Evolutionary conservation across 2,113 vertebrate species (phyloP).

Genomic region (Dipodomys merriami): DNA sequence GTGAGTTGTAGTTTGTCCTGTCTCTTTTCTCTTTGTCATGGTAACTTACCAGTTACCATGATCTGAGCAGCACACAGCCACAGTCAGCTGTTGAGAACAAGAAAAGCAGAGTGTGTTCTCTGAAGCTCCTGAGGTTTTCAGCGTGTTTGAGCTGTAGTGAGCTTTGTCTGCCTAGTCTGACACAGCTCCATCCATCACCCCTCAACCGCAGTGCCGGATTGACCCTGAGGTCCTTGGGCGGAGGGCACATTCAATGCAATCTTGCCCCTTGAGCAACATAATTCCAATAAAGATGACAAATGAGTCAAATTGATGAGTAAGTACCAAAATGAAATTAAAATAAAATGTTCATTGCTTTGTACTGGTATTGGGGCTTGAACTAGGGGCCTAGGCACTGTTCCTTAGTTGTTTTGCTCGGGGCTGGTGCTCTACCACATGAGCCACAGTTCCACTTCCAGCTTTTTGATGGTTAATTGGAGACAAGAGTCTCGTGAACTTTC

Average conservation of each 20-base stretch:
- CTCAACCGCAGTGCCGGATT: no score
- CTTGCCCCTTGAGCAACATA: background rate
- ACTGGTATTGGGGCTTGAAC: no score
- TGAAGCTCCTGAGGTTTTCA: background rate
- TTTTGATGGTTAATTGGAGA: no score
- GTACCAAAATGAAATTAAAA: background rate
- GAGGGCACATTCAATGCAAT: background rate
- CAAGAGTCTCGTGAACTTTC: no score
- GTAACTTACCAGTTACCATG: background rate
- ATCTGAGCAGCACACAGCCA: background rate
- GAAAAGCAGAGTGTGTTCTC: background rate
- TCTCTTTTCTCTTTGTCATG: background rate
- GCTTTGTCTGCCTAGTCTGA: background rate
- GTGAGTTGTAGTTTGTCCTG: background rate
- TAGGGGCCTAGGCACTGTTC: no score
- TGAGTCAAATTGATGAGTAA: background rate
- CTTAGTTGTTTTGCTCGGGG: no score
- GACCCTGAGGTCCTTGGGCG: no score
- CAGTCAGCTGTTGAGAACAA: background rate
- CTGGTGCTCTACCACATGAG: no score
- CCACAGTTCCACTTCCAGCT: no score
- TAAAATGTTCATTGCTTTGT: background rate
- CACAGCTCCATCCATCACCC: background rate
- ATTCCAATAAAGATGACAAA: background rate
- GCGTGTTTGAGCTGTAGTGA: background rate